Evolutionary conservation across 2,888 invertebrate genomes (phyloP).

Genomic region (Dyspetes luteomarginatus): DNA sequence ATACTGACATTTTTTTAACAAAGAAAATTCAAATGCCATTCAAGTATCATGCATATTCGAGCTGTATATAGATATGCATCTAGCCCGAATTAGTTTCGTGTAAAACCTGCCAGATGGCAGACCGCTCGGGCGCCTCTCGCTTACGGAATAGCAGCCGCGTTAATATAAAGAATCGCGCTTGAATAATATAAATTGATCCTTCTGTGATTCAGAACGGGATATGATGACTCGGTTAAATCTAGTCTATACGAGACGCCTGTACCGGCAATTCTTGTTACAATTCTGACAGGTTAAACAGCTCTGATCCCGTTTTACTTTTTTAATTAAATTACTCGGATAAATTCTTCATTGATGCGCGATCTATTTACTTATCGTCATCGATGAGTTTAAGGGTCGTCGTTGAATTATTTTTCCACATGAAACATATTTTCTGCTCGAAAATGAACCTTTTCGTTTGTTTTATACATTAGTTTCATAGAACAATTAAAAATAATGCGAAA

Average conservation of each 20-base stretch:
- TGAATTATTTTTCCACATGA: too few species aligned
- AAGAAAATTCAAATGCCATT: too few species aligned
- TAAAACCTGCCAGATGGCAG: constrained; percentile 72
- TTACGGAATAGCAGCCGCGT: constrained; percentile 36
- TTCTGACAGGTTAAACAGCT: constrained; percentile 79
- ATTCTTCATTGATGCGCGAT: background rate
- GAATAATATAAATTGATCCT: constrained; percentile 72
- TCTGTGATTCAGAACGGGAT: constrained; percentile 79
- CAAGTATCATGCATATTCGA: background rate
- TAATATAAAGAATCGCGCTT: constrained; percentile 53
- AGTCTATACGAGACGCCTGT: constrained; percentile 80
- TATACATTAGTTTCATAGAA: too few species aligned
- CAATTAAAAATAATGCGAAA: too few species aligned
- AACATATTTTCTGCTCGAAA: too few species aligned
- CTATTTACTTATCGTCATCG: too few species aligned
- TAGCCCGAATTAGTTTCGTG: constrained; percentile 5
- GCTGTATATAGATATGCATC: background rate
- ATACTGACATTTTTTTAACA: constrained; percentile 78
- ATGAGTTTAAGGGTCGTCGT: too few species aligned
- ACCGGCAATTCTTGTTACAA: constrained; percentile 79
- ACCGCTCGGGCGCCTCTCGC: constrained; percentile 62
- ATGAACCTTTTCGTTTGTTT: too few species aligned
- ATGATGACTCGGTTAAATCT: constrained; percentile 80
- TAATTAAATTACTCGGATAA: background rate
- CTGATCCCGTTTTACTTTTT: constrained; percentile 79